Percentiles rank a stretch among this genome's conserved stretches.
Evolutionary conservation across 2,797 vertebrate genomes (phyloP).

Genomic region (Sebastes ruberrimus): DNA sequence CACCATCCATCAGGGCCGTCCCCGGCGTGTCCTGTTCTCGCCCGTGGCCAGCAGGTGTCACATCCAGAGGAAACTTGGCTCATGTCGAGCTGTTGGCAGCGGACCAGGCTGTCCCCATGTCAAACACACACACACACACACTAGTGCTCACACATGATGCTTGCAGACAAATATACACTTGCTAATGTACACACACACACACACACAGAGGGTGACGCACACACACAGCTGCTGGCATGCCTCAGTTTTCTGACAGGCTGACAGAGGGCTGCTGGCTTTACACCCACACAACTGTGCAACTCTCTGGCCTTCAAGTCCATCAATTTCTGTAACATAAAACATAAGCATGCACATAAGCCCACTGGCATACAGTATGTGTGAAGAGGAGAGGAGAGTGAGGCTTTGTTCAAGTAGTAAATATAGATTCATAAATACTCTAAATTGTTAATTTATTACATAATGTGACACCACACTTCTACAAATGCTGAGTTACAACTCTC

Average conservation of each 20-base stretch:
- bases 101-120: conserved; percentile 61
- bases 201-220: conserved; percentile 7
- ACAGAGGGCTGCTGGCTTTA: conserved; percentile 71
- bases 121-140: conserved; percentile 48
- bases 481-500: not conserved
- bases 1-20: conserved; percentile 57
- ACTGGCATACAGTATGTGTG: not conserved
- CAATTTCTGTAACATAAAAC: conserved; percentile 62
- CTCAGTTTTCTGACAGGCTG: conserved; percentile 70
- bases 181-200: conserved; percentile 10
- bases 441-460: not conserved
- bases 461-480: not conserved
- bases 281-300: conserved; percentile 62
- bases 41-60: conserved; percentile 75
- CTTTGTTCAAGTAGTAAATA: not conserved
- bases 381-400: not conserved
- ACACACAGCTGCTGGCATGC: conserved; percentile 62
- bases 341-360: conserved; percentile 47
- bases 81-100: conserved; percentile 57
- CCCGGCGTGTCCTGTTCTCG: conserved; percentile 51
- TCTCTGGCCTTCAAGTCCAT: conserved; percentile 64
- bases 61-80: conserved; percentile 64
- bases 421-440: not conserved
- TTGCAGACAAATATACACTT: conserved; percentile 32
- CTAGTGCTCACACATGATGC: not conserved